These are phyloP conservation scores for Hecatera dysodea DNA, from an alignment of 2,888 invertebrate genomes.

Conservation along the genomic window DNA sequence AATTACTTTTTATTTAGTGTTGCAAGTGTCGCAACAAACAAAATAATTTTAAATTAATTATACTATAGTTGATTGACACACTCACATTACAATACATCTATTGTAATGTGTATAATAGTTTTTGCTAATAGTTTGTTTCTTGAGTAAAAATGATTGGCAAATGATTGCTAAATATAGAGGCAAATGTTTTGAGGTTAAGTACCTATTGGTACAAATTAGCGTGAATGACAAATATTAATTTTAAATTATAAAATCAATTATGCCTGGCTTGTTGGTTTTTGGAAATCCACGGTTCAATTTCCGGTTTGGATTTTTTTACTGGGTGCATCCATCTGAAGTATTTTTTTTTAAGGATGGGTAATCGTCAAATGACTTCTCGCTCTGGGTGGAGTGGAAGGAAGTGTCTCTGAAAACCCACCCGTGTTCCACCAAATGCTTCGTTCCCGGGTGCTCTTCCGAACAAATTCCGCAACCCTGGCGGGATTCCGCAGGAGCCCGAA, in stretches of 20 bases:
- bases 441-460: too few species aligned
- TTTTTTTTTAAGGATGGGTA: too few species aligned
- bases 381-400: too few species aligned
- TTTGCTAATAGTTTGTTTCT: conserved; percentile 40
- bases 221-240: background rate
- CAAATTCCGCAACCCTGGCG: too few species aligned
- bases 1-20: conserved; percentile 23
- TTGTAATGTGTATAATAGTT: conserved; percentile 19
- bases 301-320: background rate
- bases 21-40: conserved; percentile 19
- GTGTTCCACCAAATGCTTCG: too few species aligned
- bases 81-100: too few species aligned
- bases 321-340: background rate
- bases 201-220: background rate
- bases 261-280: background rate
- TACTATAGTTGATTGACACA: conserved; percentile 37
- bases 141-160: conserved; percentile 6
- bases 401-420: too few species aligned
- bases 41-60: conserved; percentile 35
- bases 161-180: conserved; percentile 13
- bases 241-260: background rate
- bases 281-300: background rate
- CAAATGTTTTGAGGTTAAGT: conserved; percentile 33
- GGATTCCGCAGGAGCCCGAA: too few species aligned
- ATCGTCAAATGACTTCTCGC: too few species aligned